Base-by-base conservation (phyloP, 2,888 invertebrate species). In the Dolichopus griseipennis region DNA sequence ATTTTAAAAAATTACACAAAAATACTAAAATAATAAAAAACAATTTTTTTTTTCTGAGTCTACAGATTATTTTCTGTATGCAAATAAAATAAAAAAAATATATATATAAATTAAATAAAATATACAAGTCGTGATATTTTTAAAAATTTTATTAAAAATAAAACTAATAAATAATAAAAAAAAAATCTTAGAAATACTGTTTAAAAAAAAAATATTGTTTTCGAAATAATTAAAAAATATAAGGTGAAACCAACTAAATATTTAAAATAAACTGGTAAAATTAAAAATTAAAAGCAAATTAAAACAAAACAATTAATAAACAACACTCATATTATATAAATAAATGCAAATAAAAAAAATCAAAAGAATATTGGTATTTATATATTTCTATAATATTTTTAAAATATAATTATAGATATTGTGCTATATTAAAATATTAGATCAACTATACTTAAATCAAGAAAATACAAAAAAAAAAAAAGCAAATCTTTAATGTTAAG, bases 101-200 rank as follows among this genome's bases (percentile, higher is more conserved):
- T 15, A 52, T 41, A 52, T 52, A 52, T 52, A 52, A 52, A 52
- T 6, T n/a, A 18, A 52, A 18, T 18, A 52, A 52, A 52, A 52
- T 52, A 52, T 52, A 52, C 52, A 52, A 52, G 52, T 52, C 52
- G 52, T 52, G 52, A 52, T 52, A 52, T 52, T 52, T 52, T 52
- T 52, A 52, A 52, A 41, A 52, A 52, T 15, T 52, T 18, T 52
- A 52, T 52, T 52, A 52, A 52, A 52, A 52, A 15, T 52, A 52
- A n/a, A 37, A 37, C 37, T 37, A 37, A 37, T 37, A 37, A 37
- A 8, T 37, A 37, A 27, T 6, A 41, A 15, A 41, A 41, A 41
- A 41, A 41, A 4, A 37, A 1, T 18, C 18, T 37, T 7, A 7
- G 8, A 37, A 4, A 12, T 10, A 37, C 37, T 10, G 8, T 37